phyloP scores from a whole-genome alignment of 1,140 invertebrate genomes.

The Chionoecetes opilio region DNA sequence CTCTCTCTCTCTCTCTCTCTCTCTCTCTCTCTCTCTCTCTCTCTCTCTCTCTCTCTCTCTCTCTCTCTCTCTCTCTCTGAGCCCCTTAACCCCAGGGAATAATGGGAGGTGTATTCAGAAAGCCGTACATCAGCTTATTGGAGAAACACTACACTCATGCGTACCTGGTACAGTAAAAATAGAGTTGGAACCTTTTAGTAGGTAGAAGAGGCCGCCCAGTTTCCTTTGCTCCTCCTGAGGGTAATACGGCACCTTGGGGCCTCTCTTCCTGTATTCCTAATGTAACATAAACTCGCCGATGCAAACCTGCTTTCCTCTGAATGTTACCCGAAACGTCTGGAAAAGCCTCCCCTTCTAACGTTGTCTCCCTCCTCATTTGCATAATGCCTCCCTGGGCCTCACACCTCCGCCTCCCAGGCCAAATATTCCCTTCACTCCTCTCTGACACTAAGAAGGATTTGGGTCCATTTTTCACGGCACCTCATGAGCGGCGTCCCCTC shows the following conservation, averaged over 20 bases:
- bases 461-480: slow-evolving; percentile 11
- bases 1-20: too few species aligned
- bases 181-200: neutral
- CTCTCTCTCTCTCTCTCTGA: too few species aligned
- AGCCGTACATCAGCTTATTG: too few species aligned
- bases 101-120: too few species aligned
- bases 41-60: too few species aligned
- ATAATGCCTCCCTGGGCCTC: slow-evolving; percentile 13
- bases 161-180: too few species aligned
- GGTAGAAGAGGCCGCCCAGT: neutral
- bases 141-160: too few species aligned
- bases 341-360: neutral
- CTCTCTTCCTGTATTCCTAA: neutral
- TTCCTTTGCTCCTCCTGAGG: neutral
- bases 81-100: too few species aligned
- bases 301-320: neutral
- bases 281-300: slow-evolving; percentile 1
- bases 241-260: neutral
- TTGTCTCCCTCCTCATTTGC: slow-evolving; percentile 18
- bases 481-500: neutral
- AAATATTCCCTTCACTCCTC: neutral
- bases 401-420: slow-evolving; percentile 1
- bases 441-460: slow-evolving; percentile 51
- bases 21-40: too few species aligned
- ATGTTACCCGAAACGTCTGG: slow-evolving; percentile 6